Conservation (phyloP, 2,113 vertebrate species). For the Clupea harengus region DNA sequence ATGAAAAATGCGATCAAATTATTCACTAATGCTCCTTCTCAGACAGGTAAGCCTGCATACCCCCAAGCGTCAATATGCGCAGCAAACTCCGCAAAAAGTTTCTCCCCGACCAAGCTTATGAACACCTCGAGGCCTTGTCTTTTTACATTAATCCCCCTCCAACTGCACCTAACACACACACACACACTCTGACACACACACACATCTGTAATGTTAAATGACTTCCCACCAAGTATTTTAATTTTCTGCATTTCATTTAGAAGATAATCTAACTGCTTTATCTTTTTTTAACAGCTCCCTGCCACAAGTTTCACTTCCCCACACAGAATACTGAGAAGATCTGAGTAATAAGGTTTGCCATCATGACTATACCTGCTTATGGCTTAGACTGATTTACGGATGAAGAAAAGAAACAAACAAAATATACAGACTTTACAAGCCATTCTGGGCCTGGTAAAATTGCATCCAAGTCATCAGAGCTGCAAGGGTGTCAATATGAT, state of each 20-base stretch:
- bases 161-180: constrained; percentile 3
- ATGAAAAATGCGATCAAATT: constrained; percentile 89
- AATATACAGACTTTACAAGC: neutral
- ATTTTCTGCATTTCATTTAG: constrained; percentile 18
- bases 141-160: constrained; percentile 32
- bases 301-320: neutral
- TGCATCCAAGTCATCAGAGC: neutral
- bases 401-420: neutral
- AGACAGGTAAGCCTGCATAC: constrained; percentile 82
- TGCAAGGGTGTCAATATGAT: neutral
- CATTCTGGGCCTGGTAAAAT: neutral
- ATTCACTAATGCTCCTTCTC: constrained; percentile 81
- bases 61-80: constrained; percentile 73
- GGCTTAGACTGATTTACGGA: neutral
- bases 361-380: neutral
- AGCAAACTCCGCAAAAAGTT: constrained; percentile 49
- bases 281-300: neutral
- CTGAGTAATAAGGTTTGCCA: neutral
- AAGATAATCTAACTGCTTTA: constrained; percentile 9
- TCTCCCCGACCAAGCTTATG: constrained; percentile 42
- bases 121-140: constrained; percentile 48
- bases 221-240: neutral
- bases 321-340: neutral
- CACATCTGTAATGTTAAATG: constrained; percentile 18
- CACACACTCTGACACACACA: neutral